Base-by-base conservation (phyloP, 1,140 invertebrate genomes). In the Hesperophylax magnus region DNA sequence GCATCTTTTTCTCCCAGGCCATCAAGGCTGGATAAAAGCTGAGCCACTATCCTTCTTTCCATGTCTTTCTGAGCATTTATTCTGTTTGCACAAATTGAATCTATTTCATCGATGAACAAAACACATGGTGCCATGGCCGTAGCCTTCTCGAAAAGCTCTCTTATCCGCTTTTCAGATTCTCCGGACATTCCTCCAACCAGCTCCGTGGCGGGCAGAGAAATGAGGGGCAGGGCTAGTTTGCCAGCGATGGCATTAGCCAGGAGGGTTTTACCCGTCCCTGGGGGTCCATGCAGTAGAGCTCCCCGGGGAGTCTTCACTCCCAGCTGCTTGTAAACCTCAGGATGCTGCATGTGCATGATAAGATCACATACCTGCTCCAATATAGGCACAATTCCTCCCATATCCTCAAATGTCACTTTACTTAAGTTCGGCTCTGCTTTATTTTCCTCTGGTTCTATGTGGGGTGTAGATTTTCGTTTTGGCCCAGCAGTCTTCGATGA, bases 51-150 rank as follows among this genome's bases (percentile, higher is more conserved):
- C 84, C 98, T 90, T 82, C 94, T 92, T 86, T 99, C 97, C 97
- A 99, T 99, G 86, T 98, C 97, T 87, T 95, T 95, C 84, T 97
- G 95, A 1, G 97, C 96, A 82, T 93, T 95, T 79, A 98, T 94
- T 86, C 97, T 92, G 84, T 96, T 97, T 14, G 94, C 94, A 47
- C 95, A 95, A 77, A 99, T 94, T 27, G 95, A 94, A 91, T 99
- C 98, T 76, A 99, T 96, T 90, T 98, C 97, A 89, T 99, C 98
- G 77, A 99, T 94, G 84, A 99, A 97, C n/a, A 98, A 87, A 27
- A 99, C 92, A 88, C 96, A 96, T 0, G 97, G 96, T 47, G 95
- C 93, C 63, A 87, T 86, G 47, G 92, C 86, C 6, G 93, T 87
- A 20, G 97, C 97, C 87, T 95, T 93, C 52, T 97, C 94, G 91